Evolutionary conservation across 2,113 vertebrate genomes (phyloP).

Genomic region (Thunnus thynnus): DNA sequence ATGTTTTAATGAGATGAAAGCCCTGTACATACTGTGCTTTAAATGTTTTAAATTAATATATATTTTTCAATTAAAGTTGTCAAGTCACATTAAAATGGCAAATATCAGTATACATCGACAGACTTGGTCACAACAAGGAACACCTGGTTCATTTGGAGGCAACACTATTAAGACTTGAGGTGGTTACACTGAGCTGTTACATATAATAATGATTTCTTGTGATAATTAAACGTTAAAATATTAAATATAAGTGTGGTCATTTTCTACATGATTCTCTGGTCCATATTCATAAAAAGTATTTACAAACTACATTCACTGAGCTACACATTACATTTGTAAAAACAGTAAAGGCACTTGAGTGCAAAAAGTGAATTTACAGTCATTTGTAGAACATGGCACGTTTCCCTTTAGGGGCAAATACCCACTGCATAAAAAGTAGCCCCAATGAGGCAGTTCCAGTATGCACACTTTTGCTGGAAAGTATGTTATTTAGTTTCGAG

Average conservation of each 20-base stretch:
- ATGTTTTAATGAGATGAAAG: not conserved
- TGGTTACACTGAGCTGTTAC: constrained; percentile 16
- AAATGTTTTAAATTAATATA: not conserved
- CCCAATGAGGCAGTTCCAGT: constrained; percentile 6
- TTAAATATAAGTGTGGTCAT: constrained; percentile 11
- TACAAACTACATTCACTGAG: constrained; percentile 48
- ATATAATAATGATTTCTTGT: not conserved
- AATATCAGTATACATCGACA: not conserved
- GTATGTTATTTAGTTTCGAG: not conserved
- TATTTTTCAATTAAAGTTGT: not conserved
- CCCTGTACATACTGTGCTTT: constrained; percentile 2
- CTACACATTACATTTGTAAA: not conserved
- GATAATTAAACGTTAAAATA: constrained; percentile 12
- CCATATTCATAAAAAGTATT: constrained; percentile 11
- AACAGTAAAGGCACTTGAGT: constrained; percentile 59
- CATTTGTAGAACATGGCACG: constrained; percentile 6
- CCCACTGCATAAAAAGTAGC: not conserved
- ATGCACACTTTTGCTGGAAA: not conserved
- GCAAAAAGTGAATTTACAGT: constrained; percentile 11
- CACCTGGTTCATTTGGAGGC: constrained; percentile 6
- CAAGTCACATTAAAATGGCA: constrained; percentile 18
- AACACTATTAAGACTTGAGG: constrained; percentile 37
- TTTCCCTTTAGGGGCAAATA: constrained; percentile 48
- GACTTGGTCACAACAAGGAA: not conserved
- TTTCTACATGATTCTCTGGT: constrained; percentile 41